Evolutionary conservation across 1,140 invertebrate species (phyloP), one percentile per base, ranked within the genome.

Genomic region (Ruditapes philippinarum): DNA sequence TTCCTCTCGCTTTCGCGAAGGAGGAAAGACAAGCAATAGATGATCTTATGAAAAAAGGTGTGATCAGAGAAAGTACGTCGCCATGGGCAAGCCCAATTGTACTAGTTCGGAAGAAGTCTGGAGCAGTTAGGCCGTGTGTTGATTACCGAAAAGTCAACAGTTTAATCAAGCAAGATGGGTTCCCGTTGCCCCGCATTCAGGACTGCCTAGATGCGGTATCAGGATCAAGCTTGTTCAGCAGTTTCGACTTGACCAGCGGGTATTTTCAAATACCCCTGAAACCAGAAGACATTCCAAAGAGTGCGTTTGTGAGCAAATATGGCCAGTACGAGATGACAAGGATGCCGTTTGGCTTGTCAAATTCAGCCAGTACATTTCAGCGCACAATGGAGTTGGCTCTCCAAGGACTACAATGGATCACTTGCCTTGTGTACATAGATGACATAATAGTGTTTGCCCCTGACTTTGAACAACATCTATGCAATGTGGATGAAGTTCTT

Each of bases 381-480:
- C 42, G 49, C 31, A 4, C 90, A 4, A 94, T 49, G 82, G 78
- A 19, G 83, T 96, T 0, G 25, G 90, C 91, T 1, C 40, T 93
- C 7, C 65, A 76, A 49, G 78, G 81, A 60, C 33, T 92, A 36
- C 86, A 85, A 42, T 91, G 85, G 90, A 90, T 76, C 25, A 83
- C 38, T 25, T 76, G 51, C 28, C 65, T 92, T 0, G 49, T 80
- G 17, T 91, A 92, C 62, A 78, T 91, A 22, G 90, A 91, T 49
- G 90, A 91, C 62, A 40, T 91, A 19, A 22, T 91, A 4, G 70
- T 91, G 12, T 94, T 94, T 40, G 92, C 91, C 0, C 82, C 91
- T 9, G 94, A 89, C 19, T 95, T 95, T 70, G 93, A 96, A 9
- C 91, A 96, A n/a, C 96, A 97, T 89, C 76, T 96, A 0, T 42